Conservation (phyloP, 2,797 vertebrate genomes). For the Toxotes lorentzi region DNA sequence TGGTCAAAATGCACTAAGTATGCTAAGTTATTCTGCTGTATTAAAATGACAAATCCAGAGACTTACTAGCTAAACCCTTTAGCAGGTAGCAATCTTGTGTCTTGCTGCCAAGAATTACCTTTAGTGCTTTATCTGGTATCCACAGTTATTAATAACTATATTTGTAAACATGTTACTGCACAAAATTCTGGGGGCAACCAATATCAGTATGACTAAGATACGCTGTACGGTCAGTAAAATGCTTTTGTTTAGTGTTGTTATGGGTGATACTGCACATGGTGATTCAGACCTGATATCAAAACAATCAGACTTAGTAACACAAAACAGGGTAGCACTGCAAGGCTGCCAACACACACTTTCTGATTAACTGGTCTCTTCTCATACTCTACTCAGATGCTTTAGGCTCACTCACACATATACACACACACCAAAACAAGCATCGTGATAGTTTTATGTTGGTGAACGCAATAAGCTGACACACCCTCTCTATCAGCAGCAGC, state of each 20-base stretch:
- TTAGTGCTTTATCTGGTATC: not conserved
- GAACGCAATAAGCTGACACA: constrained; percentile 25
- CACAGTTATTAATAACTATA: not conserved
- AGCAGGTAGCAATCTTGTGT: not conserved
- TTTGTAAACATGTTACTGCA: too few relatives aligned
- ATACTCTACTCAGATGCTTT: too few relatives aligned
- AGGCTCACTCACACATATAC: too few relatives aligned
- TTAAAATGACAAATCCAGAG: not conserved
- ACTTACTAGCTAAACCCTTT: not conserved
- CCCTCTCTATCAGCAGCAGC: constrained; percentile 40
- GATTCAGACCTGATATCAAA: not conserved
- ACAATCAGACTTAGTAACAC: not conserved
- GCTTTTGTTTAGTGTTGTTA: constrained; percentile 4
- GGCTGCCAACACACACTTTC: not conserved
- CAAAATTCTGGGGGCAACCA: not conserved
- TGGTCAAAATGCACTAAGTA: too few relatives aligned
- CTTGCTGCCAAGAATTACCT: too few relatives aligned
- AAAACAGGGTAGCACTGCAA: not conserved
- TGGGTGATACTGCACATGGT: not conserved
- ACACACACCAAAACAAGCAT: not conserved
- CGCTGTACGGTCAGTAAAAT: not conserved
- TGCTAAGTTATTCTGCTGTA: not conserved
- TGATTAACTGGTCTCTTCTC: not conserved
- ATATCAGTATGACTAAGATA: not conserved
- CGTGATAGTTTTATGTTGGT: not conserved